These are phyloP conservation scores for Eudyptes chrysolophus DNA, from an alignment of 2,113 vertebrate genomes.

Conservation along the genomic window DNA sequence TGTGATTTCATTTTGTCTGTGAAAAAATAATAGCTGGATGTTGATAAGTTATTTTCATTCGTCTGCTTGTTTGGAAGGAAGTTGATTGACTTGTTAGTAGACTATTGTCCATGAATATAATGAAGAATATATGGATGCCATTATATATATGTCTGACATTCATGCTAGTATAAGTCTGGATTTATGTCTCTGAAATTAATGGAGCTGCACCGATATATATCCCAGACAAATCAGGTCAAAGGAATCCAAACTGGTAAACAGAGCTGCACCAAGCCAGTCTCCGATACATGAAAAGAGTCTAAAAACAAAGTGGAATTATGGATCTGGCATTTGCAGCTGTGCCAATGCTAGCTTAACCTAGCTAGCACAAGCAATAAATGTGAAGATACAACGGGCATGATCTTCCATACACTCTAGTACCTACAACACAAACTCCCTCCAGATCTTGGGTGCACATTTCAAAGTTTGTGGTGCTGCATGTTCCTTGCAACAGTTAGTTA, in stretches of 20 bases:
- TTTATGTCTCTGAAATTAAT: neutral
- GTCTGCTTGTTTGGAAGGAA: neutral
- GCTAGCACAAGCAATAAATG: neutral
- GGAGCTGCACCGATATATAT: neutral
- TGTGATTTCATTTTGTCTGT: neutral
- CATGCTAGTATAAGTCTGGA: neutral
- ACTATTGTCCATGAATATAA: neutral
- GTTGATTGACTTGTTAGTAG: conserved; percentile 14
- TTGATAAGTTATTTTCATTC: neutral
- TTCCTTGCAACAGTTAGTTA: neutral
- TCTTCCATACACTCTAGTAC: neutral
- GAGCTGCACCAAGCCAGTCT: neutral
- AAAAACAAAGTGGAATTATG: neutral
- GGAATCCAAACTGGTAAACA: neutral
- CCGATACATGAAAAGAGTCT: neutral
- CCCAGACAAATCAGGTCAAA: neutral
- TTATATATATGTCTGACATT: neutral
- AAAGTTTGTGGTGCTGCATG: neutral
- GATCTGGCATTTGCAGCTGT: neutral
- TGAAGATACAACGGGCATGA: neutral
- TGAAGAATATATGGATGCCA: neutral
- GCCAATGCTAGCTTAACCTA: neutral
- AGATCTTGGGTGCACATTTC: neutral
- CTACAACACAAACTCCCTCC: neutral
- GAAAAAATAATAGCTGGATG: neutral